Evolutionary conservation across 2,888 invertebrate genomes (phyloP).

Genomic region (Eupithecia inturbata): DNA sequence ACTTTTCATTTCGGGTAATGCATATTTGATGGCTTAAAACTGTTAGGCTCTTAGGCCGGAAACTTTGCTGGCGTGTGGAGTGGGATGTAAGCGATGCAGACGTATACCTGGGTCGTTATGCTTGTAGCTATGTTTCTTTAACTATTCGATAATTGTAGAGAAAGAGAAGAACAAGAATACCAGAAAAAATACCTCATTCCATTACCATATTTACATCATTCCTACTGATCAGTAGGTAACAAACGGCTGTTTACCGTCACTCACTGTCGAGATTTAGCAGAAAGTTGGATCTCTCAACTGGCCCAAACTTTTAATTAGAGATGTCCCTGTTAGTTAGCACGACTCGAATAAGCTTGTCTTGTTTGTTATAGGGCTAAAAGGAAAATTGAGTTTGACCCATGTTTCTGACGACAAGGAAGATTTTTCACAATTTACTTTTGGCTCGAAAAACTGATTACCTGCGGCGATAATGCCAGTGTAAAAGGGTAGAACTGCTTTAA

Average conservation of each 20-base stretch:
- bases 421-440: neutral
- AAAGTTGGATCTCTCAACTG: slow-evolving; percentile 52
- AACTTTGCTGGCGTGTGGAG: slow-evolving; percentile 5
- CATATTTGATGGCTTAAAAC: slow-evolving; percentile 28
- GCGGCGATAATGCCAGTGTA: neutral
- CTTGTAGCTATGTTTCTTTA: neutral
- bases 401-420: neutral
- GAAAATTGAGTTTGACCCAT: slow-evolving; percentile 21
- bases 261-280: slow-evolving; percentile 46
- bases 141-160: neutral
- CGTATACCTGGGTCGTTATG: neutral
- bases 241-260: slow-evolving; percentile 38
- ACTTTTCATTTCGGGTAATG: slow-evolving; percentile 27
- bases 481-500: neutral
- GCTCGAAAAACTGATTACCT: neutral
- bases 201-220: no score
- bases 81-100: neutral
- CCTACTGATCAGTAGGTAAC: slow-evolving; percentile 17
- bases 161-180: neutral
- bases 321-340: slow-evolving; percentile 56
- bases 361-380: slow-evolving; percentile 26
- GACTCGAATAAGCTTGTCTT: slow-evolving; percentile 25
- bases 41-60: slow-evolving; percentile 21
- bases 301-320: slow-evolving; percentile 63
- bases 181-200: neutral